Evolutionary conservation across 1,140 invertebrate species (phyloP).

Genomic region (Aleiodes sp.): DNA sequence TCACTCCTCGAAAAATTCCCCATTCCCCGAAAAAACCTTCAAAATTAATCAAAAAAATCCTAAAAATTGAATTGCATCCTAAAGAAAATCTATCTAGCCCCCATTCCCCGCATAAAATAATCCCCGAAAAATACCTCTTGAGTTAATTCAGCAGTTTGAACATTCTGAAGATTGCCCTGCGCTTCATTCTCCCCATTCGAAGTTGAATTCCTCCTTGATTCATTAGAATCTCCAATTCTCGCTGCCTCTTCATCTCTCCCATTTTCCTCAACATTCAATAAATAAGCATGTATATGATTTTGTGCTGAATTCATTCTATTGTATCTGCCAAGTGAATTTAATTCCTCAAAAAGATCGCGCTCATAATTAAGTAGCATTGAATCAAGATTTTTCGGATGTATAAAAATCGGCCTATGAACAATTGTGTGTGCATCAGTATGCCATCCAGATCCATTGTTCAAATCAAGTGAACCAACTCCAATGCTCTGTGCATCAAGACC

Average conservation of each 20-base stretch:
- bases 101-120: neutral
- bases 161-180: slow-evolving; percentile 40
- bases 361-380: slow-evolving; percentile 78
- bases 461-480: slow-evolving; percentile 69
- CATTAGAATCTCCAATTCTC: slow-evolving; percentile 41
- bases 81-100: neutral
- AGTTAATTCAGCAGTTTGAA: slow-evolving; percentile 58
- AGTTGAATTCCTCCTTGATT: slow-evolving; percentile 44
- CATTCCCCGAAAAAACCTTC: neutral
- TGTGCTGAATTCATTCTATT: slow-evolving; percentile 61
- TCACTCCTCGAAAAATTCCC: too few species aligned
- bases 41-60: neutral
- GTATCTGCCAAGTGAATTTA: slow-evolving; percentile 75
- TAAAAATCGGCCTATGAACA: slow-evolving; percentile 67
- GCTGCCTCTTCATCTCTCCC: slow-evolving; percentile 42
- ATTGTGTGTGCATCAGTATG: slow-evolving; percentile 68
- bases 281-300: slow-evolving; percentile 67
- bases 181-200: slow-evolving; percentile 43
- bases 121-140: slow-evolving; percentile 65
- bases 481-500: slow-evolving; percentile 67
- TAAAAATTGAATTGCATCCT: neutral
- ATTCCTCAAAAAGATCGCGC: slow-evolving; percentile 77
- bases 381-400: slow-evolving; percentile 80
- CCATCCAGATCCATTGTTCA: slow-evolving; percentile 75
- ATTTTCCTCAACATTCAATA: slow-evolving; percentile 64